A percentile compares a stretch with the other conserved stretches of the same genome.
These are phyloP conservation scores for Linurgus olivaceus DNA, from an alignment of 2,797 vertebrate species.

Conservation along the genomic window DNA sequence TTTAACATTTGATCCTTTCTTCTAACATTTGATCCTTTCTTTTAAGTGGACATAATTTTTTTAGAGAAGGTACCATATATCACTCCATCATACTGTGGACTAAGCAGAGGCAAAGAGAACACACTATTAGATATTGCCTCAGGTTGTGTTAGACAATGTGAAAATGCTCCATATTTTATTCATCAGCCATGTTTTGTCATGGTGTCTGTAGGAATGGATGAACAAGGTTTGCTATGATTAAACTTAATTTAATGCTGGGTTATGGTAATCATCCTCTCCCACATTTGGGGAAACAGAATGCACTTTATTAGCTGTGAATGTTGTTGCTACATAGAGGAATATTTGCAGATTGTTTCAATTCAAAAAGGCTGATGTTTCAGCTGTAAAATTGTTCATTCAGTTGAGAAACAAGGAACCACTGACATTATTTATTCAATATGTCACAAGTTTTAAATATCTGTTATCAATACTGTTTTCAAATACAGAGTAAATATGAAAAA, in stretches of 20 bases:
- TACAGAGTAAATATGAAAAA: neutral
- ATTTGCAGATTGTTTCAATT: neutral
- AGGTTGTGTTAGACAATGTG: neutral
- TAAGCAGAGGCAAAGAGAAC: neutral
- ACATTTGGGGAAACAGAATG: neutral
- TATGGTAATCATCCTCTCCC: neutral
- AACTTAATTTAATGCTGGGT: neutral
- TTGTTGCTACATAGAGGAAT: neutral
- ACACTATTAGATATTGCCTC: neutral
- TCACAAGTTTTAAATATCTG: neutral
- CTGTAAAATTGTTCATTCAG: neutral
- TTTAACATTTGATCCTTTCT: neutral
- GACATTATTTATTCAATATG: neutral
- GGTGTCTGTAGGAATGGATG: neutral
- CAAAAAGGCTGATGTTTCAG: neutral
- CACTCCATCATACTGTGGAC: neutral
- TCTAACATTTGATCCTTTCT: neutral
- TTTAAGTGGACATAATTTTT: neutral
- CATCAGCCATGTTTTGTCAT: neutral
- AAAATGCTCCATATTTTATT: neutral
- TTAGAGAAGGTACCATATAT: neutral
- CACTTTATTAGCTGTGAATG: neutral
- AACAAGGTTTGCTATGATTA: neutral
- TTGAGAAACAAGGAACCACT: neutral
- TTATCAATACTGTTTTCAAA: neutral